Evolutionary conservation across 2,888 invertebrate genomes (phyloP).

Genomic region (Drepana falcataria): DNA sequence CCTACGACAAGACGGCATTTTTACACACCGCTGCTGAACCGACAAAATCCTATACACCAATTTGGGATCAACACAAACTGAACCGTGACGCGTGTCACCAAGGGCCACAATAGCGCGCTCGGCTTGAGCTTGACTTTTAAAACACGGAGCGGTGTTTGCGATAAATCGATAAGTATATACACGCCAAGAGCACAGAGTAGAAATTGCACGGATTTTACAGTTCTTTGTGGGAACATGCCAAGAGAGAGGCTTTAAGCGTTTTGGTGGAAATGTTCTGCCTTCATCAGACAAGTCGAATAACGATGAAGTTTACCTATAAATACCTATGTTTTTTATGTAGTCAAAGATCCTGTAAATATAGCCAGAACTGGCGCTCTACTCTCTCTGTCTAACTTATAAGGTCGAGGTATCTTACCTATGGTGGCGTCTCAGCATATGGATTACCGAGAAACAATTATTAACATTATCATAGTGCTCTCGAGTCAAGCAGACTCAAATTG

Average conservation of each 20-base stretch:
- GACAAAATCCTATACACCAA: conserved; percentile 49
- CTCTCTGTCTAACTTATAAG: too few relatives aligned
- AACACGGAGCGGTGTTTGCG: conserved; percentile 60
- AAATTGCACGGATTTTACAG: conserved; percentile 70
- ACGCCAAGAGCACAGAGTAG: conserved; percentile 60
- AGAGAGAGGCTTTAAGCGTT: conserved; percentile 53
- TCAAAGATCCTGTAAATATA: too few relatives aligned
- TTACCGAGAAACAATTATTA: too few relatives aligned
- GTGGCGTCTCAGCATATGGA: too few relatives aligned
- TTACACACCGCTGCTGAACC: conserved; percentile 53
- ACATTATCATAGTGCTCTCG: too few relatives aligned
- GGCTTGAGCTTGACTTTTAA: conserved; percentile 47
- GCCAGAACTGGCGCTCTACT: too few relatives aligned
- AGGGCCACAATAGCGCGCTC: conserved; percentile 18
- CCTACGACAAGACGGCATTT: conserved; percentile 74
- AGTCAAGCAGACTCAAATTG: too few relatives aligned
- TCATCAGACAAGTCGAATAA: too few relatives aligned
- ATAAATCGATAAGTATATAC: conserved; percentile 76
- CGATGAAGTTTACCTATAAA: too few relatives aligned
- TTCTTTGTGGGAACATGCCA: conserved; percentile 59
- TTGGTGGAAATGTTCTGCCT: conserved; percentile 33
- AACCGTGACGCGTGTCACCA: conserved; percentile 26
- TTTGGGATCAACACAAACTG: conserved; percentile 30
- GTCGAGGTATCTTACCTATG: too few relatives aligned
- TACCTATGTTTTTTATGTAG: too few relatives aligned